A percentile compares a stretch with the other conserved stretches of the same genome.
phyloP scores from a whole-genome alignment of 1,140 invertebrate genomes.

The Euwallacea fornicatus region DNA sequence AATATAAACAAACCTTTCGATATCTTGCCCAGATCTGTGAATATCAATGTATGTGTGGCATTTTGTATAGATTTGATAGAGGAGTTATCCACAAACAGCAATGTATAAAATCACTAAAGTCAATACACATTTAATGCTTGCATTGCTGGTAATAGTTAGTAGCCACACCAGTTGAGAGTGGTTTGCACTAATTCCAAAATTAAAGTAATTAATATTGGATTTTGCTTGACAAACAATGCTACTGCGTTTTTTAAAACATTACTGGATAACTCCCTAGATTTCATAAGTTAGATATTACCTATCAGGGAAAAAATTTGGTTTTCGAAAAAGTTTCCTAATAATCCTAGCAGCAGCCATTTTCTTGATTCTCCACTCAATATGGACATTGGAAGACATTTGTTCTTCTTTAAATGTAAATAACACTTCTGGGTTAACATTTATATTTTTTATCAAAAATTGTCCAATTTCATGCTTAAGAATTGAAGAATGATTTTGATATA shows the following conservation, averaged over 20 bases:
- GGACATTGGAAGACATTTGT: constrained; percentile 45
- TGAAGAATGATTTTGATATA: constrained; percentile 55
- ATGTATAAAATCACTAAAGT: no score
- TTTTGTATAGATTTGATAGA: no score
- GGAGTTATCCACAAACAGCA: no score
- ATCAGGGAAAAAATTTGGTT: constrained; percentile 61
- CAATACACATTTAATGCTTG: no score
- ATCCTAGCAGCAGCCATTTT: constrained; percentile 66
- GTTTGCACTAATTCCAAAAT: no score
- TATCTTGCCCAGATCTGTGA: constrained; percentile 64
- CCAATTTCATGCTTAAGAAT: constrained; percentile 32
- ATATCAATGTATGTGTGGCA: not conserved
- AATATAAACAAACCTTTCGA: constrained; percentile 71
- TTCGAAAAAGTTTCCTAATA: constrained; percentile 66
- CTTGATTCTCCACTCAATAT: constrained; percentile 68
- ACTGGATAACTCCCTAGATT: no score
- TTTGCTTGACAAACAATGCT: no score
- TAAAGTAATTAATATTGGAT: no score
- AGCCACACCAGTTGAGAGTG: no score
- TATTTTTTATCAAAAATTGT: not conserved
- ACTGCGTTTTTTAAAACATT: no score
- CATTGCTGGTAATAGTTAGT: no score
- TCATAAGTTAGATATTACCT: constrained; percentile 4
- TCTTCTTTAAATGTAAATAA: constrained; percentile 11
- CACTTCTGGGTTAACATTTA: not conserved